A percentile compares a stretch with the other conserved stretches of the same genome.
Evolutionary conservation across 2,113 vertebrate species (phyloP).

Genomic region (Turnix velox): DNA sequence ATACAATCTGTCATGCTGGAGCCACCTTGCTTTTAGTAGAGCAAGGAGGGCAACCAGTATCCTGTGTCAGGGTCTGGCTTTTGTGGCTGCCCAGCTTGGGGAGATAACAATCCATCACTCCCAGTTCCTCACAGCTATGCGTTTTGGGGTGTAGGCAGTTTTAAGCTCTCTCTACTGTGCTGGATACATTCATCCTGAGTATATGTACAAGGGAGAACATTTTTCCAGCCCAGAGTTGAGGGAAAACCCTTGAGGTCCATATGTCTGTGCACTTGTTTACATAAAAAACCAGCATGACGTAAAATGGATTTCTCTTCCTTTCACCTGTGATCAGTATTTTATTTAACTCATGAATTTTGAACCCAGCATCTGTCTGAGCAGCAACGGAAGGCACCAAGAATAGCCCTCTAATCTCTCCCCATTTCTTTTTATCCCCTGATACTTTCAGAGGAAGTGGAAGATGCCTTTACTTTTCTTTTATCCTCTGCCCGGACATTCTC

Average conservation of each 20-base stretch:
- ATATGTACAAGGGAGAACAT: rapidly evolving
- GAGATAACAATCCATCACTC: background rate
- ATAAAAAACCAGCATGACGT: background rate
- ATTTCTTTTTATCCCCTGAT: background rate
- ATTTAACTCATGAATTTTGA: background rate
- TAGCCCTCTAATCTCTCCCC: conserved; percentile 1
- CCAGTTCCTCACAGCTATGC: background rate
- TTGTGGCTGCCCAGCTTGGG: background rate
- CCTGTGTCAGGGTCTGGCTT: background rate
- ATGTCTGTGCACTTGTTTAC: background rate
- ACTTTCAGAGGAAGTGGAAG: background rate
- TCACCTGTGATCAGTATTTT: background rate
- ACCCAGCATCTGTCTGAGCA: background rate
- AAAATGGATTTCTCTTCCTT: background rate
- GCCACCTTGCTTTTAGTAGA: background rate
- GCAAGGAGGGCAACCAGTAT: background rate
- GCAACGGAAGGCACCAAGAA: conserved; percentile 6
- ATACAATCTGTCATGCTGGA: rapidly evolving
- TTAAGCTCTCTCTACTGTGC: background rate
- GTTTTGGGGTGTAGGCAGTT: background rate
- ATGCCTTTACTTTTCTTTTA: conserved; percentile 19
- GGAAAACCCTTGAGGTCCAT: background rate
- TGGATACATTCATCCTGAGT: background rate
- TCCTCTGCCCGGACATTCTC: background rate
- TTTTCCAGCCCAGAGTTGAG: background rate